Base-by-base conservation (phyloP, 2,113 vertebrate species). In the Barbus barbus region DNA sequence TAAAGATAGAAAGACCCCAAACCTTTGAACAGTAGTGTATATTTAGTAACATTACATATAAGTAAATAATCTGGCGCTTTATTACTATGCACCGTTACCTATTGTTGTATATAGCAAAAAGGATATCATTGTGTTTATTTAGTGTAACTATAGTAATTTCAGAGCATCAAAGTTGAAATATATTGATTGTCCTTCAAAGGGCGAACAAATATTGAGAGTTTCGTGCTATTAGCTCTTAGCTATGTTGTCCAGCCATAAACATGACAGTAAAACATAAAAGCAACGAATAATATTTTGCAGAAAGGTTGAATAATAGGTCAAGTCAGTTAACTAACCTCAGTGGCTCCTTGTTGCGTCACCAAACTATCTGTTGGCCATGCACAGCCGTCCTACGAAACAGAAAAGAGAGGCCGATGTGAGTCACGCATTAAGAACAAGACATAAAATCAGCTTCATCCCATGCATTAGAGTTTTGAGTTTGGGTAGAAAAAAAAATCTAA, bases 281-380 rank as follows among this genome's bases (percentile, higher is more conserved):
- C 4, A 76, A 33, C 56, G 2, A 56, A 53, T 51, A 28, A 31
- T 20, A 63, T 67, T 65, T 22, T 28, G 36, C 38, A 44, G 56
- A 44, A 3, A 24, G 77, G 31, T 41, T 78, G 38, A 46, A 63
- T 79, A 46, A 63, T 63, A 48, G 24, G 46, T 60, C 12, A 41
- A 14, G 75, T 61, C 3, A 65, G 60, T 33, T 51, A 48, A 81
- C 89, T 85, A 93, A 96, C 95, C 96, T 96, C 96, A 79, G 95
- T 94, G 89, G 94, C 86, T 86, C 91, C 93, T 69, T 94, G 95
- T 80, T 91, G 92, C 0, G 94, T 91, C 78, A 93, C 90, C 0
- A 93, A 91, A 86, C 89, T 94, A 80, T 96, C 94, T 85, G 95
- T 92, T 89, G 96, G 95, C 95, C 96, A 96, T 93, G 96, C 90